These are phyloP conservation scores for Halisarca cf. caerulea DNA, from an alignment of 37 sponge, comb jelly and placozoan genomes.

Conservation along the genomic window DNA sequence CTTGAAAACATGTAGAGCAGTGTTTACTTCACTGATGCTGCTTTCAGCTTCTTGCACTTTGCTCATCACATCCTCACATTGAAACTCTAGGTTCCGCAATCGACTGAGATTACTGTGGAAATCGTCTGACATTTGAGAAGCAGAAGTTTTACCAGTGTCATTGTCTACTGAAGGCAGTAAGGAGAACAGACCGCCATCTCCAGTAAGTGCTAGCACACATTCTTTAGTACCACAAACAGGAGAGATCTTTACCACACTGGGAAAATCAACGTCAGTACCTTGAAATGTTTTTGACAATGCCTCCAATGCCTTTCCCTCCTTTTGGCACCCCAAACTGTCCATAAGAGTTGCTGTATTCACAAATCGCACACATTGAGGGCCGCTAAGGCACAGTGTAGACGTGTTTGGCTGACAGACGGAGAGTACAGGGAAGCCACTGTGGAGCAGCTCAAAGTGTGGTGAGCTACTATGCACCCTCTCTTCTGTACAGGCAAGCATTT, in stretches of 20 bases:
- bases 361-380: not conserved
- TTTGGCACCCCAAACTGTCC: no score
- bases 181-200: no score
- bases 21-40: not conserved
- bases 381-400: not conserved
- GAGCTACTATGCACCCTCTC: not conserved
- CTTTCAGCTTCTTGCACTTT: not conserved
- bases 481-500: not conserved
- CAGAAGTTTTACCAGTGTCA: no score
- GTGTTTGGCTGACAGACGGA: not conserved
- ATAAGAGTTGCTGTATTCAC: not conserved
- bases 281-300: no score
- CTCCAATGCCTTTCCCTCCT: no score
- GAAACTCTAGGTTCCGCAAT: not conserved
- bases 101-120: no score
- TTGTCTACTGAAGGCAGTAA: no score
- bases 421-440: not conserved
- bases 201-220: no score
- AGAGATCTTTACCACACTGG: no score
- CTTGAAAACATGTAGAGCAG: not conserved
- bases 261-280: no score
- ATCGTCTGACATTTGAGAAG: no score
- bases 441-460: not conserved
- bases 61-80: not conserved
- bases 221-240: no score